A percentile compares a stretch with the other conserved stretches of the same genome.
Evolutionary conservation across 2,888 invertebrate genomes (phyloP).

Genomic region (Ceriagrion tenellum): DNA sequence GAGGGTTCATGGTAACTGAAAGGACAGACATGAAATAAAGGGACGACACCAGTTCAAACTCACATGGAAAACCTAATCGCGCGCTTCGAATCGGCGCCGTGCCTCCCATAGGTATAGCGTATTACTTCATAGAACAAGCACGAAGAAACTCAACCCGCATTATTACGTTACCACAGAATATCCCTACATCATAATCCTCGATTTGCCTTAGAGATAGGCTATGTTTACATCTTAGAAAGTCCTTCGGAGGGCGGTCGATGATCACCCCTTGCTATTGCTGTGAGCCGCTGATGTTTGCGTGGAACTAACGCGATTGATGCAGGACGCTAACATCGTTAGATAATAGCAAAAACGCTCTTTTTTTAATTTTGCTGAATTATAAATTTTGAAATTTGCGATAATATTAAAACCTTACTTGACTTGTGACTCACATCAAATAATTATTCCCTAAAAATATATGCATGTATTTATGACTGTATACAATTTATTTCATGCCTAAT

Average conservation of each 20-base stretch:
- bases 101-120: background rate
- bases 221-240: background rate
- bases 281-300: background rate
- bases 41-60: background rate
- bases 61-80: background rate
- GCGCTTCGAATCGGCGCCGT: background rate
- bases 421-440: conserved; percentile 7
- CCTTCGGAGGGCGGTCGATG: background rate
- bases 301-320: background rate
- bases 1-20: background rate
- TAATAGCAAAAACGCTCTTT: background rate
- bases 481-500: background rate
- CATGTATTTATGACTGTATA: conserved; percentile 6
- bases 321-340: too few relatives aligned
- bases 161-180: background rate
- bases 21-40: background rate
- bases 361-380: background rate
- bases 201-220: background rate
- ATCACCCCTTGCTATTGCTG: background rate
- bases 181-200: background rate
- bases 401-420: background rate
- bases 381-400: background rate
- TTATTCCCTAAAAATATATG: conserved; percentile 46
- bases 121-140: background rate
- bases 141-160: background rate